These are phyloP conservation scores for Agrochola circellaris DNA, from an alignment of 2,888 invertebrate genomes.

Conservation along the genomic window DNA sequence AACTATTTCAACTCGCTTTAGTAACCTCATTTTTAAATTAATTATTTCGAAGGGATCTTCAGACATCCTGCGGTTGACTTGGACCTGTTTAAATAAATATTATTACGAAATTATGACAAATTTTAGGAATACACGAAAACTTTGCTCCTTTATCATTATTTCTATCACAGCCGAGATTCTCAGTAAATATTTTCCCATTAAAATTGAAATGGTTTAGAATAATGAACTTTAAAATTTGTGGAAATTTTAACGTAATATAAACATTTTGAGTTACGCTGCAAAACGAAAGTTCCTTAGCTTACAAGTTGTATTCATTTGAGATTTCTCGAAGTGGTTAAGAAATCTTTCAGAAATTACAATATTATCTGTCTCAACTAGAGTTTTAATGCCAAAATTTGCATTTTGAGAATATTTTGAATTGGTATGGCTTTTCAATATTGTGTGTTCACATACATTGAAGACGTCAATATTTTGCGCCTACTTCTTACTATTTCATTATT, in stretches of 20 bases:
- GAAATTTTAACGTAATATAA: constrained; percentile 41
- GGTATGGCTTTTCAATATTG: neutral
- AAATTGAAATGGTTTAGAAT: constrained; percentile 53
- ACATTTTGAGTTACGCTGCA: constrained; percentile 45
- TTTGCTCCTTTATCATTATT: constrained; percentile 16
- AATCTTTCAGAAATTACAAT: neutral
- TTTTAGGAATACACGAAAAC: constrained; percentile 26
- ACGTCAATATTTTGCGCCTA: neutral
- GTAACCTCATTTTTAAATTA: constrained; percentile 37
- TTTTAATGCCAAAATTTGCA: neutral
- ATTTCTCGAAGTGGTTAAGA: constrained; percentile 1
- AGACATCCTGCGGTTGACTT: constrained; percentile 6
- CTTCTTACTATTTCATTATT: neutral
- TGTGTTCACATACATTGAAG: too few relatives aligned
- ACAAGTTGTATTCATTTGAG: constrained; percentile 9
- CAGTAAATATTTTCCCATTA: constrained; percentile 53
- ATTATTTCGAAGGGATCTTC: constrained; percentile 26
- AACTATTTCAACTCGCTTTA: constrained; percentile 23
- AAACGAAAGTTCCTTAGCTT: constrained; percentile 50
- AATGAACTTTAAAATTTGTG: constrained; percentile 40
- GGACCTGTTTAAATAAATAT: constrained; percentile 37
- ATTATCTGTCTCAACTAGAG: neutral
- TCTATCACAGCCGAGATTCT: constrained; percentile 29
- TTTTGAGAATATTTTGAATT: neutral
- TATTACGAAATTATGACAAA: constrained; percentile 31